A percentile compares a stretch with the other conserved stretches of the same genome.
Conservation (phyloP, 2,888 invertebrate genomes). For the Tridacna crocea region DNA sequence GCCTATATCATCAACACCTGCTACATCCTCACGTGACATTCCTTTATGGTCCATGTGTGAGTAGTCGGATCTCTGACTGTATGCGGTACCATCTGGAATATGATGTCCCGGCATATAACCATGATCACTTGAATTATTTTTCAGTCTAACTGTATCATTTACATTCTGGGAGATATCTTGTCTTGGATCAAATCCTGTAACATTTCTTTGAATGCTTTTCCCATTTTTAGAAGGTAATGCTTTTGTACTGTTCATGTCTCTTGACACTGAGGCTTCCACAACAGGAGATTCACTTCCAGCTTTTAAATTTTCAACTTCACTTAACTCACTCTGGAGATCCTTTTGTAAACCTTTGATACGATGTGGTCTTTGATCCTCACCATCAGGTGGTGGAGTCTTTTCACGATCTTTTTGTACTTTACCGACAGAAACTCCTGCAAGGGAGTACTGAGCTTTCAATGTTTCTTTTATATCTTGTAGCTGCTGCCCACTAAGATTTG, state of each 20-base stretch:
- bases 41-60: slow-evolving; percentile 63
- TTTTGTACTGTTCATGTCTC: neutral
- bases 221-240: neutral
- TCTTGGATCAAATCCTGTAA: slow-evolving; percentile 14
- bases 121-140: slow-evolving; percentile 44
- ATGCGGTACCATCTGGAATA: slow-evolving; percentile 73
- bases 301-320: too few species aligned
- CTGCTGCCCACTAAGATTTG: slow-evolving; percentile 5
- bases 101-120: slow-evolving; percentile 70
- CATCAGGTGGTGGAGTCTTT: slow-evolving; percentile 40
- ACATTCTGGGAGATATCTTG: neutral
- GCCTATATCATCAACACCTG: slow-evolving; percentile 68
- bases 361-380: slow-evolving; percentile 13
- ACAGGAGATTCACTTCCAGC: too few species aligned
- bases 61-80: slow-evolving; percentile 66
- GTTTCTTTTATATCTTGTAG: slow-evolving; percentile 26
- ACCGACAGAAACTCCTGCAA: neutral
- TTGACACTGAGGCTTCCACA: neutral
- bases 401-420: slow-evolving; percentile 26
- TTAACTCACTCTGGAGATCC: too few species aligned
- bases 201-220: slow-evolving; percentile 10
- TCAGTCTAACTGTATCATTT: slow-evolving; percentile 33
- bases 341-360: neutral
- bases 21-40: slow-evolving; percentile 66
- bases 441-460: slow-evolving; percentile 17